Conservation (phyloP, 2,888 invertebrate genomes). For the Cotesia congregata region DNA sequence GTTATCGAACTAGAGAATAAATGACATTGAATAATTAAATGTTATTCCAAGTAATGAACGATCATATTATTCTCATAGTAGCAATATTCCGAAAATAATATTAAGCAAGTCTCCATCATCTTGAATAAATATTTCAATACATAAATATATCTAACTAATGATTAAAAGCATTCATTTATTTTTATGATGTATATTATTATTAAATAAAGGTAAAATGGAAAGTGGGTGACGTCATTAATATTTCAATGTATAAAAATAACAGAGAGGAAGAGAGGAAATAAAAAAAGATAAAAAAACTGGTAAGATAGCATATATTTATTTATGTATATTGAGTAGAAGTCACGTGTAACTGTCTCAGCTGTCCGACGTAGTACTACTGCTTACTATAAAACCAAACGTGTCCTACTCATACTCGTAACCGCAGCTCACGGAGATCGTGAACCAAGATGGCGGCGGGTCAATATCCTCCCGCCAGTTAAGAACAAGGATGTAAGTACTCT, state of each 20-base stretch:
- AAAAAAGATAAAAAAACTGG: not conserved
- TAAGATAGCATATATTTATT: not conserved
- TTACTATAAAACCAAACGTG: constrained; percentile 14
- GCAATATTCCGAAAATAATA: not conserved
- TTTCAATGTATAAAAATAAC: not conserved
- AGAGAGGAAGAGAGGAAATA: not conserved
- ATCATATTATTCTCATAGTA: not conserved
- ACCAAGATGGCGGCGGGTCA: constrained; percentile 68
- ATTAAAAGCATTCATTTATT: not conserved
- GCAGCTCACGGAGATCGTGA: constrained; percentile 45
- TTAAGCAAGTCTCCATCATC: not conserved
- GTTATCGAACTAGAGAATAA: not conserved
- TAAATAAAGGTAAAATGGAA: not conserved
- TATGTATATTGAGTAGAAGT: not conserved
- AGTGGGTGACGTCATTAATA: not conserved
- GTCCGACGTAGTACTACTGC: constrained; percentile 63
- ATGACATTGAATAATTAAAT: not conserved
- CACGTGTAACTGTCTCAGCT: constrained; percentile 49
- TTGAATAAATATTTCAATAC: not conserved
- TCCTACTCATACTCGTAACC: constrained; percentile 51
- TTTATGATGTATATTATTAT: not conserved
- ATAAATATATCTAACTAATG: not conserved
- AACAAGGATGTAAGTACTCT: constrained; percentile 7
- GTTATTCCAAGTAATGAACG: not conserved
- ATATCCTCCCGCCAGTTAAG: constrained; percentile 66